phyloP scores from a whole-genome alignment of 2,888 invertebrate species.

The Acronicta aceris region DNA sequence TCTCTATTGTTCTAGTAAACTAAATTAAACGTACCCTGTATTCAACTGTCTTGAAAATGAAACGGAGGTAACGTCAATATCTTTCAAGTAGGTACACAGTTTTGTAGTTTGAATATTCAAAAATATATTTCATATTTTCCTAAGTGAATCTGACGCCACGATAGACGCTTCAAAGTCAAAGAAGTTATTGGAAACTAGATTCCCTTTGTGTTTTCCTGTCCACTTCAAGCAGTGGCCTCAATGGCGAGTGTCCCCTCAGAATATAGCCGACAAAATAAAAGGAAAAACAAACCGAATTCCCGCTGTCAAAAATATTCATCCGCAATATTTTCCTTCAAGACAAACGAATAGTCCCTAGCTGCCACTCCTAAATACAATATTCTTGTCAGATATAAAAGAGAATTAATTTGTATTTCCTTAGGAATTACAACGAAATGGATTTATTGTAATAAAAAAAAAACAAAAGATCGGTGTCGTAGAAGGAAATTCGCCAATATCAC shows the following conservation, averaged over 20 bases:
- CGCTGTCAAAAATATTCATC: conserved; percentile 39
- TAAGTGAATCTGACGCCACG: conserved; percentile 2
- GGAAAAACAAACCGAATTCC: conserved; percentile 41
- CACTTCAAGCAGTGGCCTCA: conserved; percentile 11
- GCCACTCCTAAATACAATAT: conserved; percentile 48
- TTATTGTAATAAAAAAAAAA: conserved; percentile 55
- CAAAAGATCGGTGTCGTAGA: conserved; percentile 41
- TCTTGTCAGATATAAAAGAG: conserved; percentile 45
- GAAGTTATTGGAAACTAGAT: conserved; percentile 30
- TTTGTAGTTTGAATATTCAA: too few relatives aligned
- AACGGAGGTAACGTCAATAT: neutral
- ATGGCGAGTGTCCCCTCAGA: conserved; percentile 21
- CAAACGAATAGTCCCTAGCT: conserved; percentile 43
- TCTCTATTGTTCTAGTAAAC: conserved; percentile 5
- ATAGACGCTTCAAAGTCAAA: conserved; percentile 28
- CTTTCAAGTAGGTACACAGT: too few relatives aligned
- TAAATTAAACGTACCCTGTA: neutral
- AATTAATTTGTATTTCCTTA: conserved; percentile 59
- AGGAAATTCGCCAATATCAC: conserved; percentile 56
- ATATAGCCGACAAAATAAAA: conserved; percentile 32
- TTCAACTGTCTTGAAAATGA: neutral
- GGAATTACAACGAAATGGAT: conserved; percentile 56
- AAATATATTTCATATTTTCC: neutral
- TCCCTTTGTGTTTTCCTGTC: conserved; percentile 25
- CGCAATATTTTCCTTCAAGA: conserved; percentile 36